Conservation (phyloP, 2,797 vertebrate species). For the Gymnothorax reevesii region DNA sequence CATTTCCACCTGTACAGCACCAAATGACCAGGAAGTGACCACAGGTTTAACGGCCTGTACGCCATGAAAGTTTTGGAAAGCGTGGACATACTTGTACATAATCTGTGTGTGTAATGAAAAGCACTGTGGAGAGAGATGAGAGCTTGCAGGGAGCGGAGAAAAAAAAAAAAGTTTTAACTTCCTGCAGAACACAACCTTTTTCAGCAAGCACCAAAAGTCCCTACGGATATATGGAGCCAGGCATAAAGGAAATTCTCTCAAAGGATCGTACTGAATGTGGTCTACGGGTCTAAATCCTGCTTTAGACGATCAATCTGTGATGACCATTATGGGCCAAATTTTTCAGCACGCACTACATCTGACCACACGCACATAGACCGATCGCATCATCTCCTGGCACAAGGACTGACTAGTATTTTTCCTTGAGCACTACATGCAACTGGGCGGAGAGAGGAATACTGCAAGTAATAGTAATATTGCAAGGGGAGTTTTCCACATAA, state of each 20-base stretch:
- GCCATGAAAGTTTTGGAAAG: not conserved
- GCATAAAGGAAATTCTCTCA: conserved; percentile 38
- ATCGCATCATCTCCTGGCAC: too few relatives aligned
- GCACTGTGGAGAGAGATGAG: not conserved
- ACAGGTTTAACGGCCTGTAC: not conserved
- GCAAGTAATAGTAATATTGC: too few relatives aligned
- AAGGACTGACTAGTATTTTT: too few relatives aligned
- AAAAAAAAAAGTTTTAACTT: conserved; percentile 19
- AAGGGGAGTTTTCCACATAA: too few relatives aligned
- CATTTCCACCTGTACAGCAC: not conserved
- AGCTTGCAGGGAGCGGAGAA: conserved; percentile 14
- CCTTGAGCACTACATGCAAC: too few relatives aligned
- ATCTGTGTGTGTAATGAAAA: not conserved
- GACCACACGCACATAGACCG: too few relatives aligned
- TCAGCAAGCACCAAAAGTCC: conserved; percentile 29
- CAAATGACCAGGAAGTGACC: not conserved
- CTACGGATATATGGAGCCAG: conserved; percentile 12
- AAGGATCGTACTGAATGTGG: conserved; percentile 23
- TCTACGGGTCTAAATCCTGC: too few relatives aligned
- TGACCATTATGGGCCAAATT: too few relatives aligned
- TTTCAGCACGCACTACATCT: too few relatives aligned
- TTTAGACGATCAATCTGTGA: too few relatives aligned
- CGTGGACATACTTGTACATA: not conserved
- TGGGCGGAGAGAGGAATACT: too few relatives aligned
- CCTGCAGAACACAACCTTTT: conserved; percentile 35